These are phyloP conservation scores for Furcifer pardalis DNA, from an alignment of 2,797 vertebrate species.

Conservation along the genomic window DNA sequence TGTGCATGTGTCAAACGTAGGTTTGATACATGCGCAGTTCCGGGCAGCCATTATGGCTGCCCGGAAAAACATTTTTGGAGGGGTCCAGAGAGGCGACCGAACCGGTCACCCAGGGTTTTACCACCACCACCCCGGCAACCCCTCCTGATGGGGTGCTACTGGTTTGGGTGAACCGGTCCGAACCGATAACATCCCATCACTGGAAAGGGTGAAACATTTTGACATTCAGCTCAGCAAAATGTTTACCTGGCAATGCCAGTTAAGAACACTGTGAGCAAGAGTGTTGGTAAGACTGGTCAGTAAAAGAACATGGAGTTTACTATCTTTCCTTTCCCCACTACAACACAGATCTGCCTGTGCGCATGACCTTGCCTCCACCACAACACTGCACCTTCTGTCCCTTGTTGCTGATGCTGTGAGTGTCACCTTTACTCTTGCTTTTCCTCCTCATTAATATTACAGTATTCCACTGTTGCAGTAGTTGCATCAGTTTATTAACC, in stretches of 20 bases:
- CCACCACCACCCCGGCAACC: too few relatives aligned
- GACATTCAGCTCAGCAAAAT: not conserved
- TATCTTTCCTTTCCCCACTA: not conserved
- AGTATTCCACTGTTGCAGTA: not conserved
- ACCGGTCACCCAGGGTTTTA: too few relatives aligned
- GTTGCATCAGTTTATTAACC: not conserved
- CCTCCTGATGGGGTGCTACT: too few relatives aligned
- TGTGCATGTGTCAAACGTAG: too few relatives aligned
- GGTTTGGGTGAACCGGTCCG: too few relatives aligned
- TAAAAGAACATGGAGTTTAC: too few relatives aligned
- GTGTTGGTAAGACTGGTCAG: too few relatives aligned
- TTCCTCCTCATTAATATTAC: not conserved
- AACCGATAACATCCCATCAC: too few relatives aligned
- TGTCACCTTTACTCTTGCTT: not conserved
- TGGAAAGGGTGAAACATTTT: not conserved
- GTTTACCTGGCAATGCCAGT: not conserved
- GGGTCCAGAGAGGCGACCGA: too few relatives aligned
- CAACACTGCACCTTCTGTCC: slow-evolving; percentile 81
- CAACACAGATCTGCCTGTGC: slow-evolving; percentile 80
- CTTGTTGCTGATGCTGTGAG: slow-evolving; percentile 85
- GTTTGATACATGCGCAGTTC: too few relatives aligned
- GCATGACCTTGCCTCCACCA: slow-evolving; percentile 80
- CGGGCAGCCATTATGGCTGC: too few relatives aligned
- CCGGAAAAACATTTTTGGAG: too few relatives aligned
- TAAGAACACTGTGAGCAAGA: not conserved